Conservation (phyloP, 2,797 vertebrate species). For the Acestrorhynchus altus region DNA sequence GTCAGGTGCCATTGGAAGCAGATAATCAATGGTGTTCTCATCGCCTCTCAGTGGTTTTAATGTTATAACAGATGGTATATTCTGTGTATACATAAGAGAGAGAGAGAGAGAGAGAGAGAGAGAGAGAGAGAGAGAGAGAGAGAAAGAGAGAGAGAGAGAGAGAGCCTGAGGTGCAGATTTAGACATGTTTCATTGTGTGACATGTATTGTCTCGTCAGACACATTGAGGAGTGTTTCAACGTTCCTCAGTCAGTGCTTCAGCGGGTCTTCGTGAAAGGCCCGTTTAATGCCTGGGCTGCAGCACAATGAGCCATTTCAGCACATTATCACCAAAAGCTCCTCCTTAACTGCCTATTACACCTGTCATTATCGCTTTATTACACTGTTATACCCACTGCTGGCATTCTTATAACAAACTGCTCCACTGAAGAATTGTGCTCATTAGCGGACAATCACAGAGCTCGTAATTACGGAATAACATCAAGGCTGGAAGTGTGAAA, state of each 20-base stretch:
- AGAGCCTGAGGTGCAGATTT: slow-evolving; percentile 75
- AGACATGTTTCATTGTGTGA: slow-evolving; percentile 73
- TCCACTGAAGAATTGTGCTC: background rate
- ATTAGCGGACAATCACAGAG: background rate
- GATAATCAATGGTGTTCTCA: no score
- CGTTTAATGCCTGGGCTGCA: slow-evolving; percentile 29
- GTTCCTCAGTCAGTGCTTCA: slow-evolving; percentile 43
- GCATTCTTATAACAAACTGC: background rate
- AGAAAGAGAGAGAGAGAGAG: slow-evolving; percentile 32
- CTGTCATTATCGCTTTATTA: slow-evolving; percentile 34
- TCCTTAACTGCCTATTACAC: slow-evolving; percentile 16
- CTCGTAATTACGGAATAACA: background rate
- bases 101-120: no score
- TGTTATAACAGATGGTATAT: no score
- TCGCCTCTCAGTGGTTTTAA: no score
- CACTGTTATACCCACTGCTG: slow-evolving; percentile 6
- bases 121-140: slow-evolving; percentile 44
- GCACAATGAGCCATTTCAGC: slow-evolving; percentile 25
- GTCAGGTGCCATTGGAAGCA: no score
- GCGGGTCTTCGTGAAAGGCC: slow-evolving; percentile 9
- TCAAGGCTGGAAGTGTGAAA: no score
- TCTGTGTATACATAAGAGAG: no score
- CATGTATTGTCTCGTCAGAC: slow-evolving; percentile 69
- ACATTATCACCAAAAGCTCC: slow-evolving; percentile 16
- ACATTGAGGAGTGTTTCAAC: slow-evolving; percentile 48